phyloP scores from a whole-genome alignment of 2,113 vertebrate genomes.

The Sitta europaea region DNA sequence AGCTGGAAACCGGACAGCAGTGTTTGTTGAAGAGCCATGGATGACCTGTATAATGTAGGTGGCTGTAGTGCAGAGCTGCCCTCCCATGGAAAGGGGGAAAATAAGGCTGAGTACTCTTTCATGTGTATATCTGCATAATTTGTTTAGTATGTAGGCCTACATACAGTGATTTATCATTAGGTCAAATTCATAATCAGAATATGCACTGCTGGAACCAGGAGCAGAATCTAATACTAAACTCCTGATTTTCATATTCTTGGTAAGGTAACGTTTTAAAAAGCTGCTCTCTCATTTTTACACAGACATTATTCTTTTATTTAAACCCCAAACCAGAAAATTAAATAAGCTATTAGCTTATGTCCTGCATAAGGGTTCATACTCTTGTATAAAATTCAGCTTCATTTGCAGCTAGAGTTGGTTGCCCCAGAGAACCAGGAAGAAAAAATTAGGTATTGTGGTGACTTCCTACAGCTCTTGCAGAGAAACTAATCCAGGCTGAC shows the following conservation, averaged over 20 bases:
- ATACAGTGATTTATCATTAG: neutral
- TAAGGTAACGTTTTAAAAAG: neutral
- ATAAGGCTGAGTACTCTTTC: neutral
- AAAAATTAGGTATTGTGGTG: neutral
- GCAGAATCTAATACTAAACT: neutral
- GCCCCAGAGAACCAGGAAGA: neutral
- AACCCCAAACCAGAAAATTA: neutral
- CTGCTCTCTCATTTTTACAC: neutral
- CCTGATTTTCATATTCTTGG: neutral
- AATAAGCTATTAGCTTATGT: neutral
- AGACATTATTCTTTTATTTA: neutral
- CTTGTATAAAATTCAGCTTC: neutral
- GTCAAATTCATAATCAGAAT: neutral
- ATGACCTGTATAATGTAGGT: accelerated
- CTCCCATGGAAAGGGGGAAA: neutral
- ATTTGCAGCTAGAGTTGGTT: neutral
- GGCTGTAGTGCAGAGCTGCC: neutral
- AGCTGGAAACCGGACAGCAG: neutral
- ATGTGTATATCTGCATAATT: accelerated
- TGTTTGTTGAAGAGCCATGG: neutral
- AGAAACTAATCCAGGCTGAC: neutral
- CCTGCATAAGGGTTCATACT: neutral
- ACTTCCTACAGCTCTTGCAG: neutral
- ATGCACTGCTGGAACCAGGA: neutral
- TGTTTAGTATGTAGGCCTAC: neutral